A percentile compares a stretch with the other conserved stretches of the same genome.
phyloP scores from a whole-genome alignment of 2,888 invertebrate species.

The Ophion ellenae region DNA sequence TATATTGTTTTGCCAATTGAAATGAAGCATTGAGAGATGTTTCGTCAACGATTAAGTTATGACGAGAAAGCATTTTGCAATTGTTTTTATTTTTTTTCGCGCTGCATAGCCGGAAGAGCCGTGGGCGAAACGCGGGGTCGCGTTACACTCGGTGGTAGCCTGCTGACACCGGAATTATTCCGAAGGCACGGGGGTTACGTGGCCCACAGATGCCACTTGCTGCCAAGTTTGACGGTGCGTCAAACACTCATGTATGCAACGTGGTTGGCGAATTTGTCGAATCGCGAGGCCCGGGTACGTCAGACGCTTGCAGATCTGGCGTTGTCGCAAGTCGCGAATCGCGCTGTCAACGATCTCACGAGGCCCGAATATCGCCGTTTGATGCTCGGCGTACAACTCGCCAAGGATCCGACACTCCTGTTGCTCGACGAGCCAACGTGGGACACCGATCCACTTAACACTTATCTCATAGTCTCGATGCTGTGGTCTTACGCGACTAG shows the following conservation, averaged over 20 bases:
- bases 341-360: constrained; percentile 92
- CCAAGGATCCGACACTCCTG: constrained; percentile 96
- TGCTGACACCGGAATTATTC: constrained; percentile 92
- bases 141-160: constrained; percentile 94
- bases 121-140: constrained; percentile 93
- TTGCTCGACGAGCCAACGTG: constrained; percentile 97
- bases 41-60: too few species aligned
- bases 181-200: constrained; percentile 95
- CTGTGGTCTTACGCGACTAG: constrained; percentile 95
- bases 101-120: constrained; percentile 87
- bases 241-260: constrained; percentile 93
- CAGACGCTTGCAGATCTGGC: constrained; percentile 97
- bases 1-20: too few species aligned
- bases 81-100: constrained; percentile 72
- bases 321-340: constrained; percentile 94
- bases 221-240: constrained; percentile 94
- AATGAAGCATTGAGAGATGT: too few species aligned
- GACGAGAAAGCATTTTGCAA: too few species aligned
- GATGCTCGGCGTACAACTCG: constrained; percentile 95
- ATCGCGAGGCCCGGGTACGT: constrained; percentile 90
- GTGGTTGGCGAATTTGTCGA: constrained; percentile 81
- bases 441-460: constrained; percentile 97
- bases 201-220: constrained; percentile 92
- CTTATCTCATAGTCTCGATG: constrained; percentile 97
- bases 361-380: constrained; percentile 95